Evolutionary conservation across 2,113 vertebrate species (phyloP).

Genomic region (Atractosteus spatula): DNA sequence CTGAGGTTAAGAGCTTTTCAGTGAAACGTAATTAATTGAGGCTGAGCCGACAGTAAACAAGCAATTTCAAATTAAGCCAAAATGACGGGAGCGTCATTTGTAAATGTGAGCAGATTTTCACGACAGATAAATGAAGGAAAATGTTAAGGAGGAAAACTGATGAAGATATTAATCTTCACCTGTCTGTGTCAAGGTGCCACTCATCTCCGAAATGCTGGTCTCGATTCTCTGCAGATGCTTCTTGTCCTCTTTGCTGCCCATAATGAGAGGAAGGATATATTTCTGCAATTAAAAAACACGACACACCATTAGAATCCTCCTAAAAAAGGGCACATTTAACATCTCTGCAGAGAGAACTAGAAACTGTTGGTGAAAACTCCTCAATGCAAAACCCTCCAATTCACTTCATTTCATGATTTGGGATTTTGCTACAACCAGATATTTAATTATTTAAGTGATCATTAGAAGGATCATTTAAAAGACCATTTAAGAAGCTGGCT

Average conservation of each 20-base stretch:
- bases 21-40: constrained; percentile 99
- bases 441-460: no score
- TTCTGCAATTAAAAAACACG: constrained; percentile 81
- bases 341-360: neutral
- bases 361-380: no score
- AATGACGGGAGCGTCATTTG: constrained; percentile 99
- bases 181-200: constrained; percentile 99
- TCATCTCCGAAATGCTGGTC: constrained; percentile 90
- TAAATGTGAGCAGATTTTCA: constrained; percentile 97
- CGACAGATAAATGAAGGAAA: constrained; percentile 99
- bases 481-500: no score
- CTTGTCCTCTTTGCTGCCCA: constrained; percentile 93
- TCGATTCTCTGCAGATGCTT: constrained; percentile 97
- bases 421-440: no score
- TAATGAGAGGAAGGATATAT: constrained; percentile 94
- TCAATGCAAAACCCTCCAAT: no score
- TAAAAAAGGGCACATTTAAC: constrained; percentile 31
- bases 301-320: constrained; percentile 65
- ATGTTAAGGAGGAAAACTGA: constrained; percentile 82
- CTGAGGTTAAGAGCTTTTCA: constrained; percentile 99
- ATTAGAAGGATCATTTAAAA: no score
- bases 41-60: constrained; percentile 99
- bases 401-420: no score
- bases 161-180: constrained; percentile 99
- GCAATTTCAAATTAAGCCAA: constrained; percentile 99